phyloP scores from a whole-genome alignment of 2,113 vertebrate genomes.

The Nyctereutes procyonoides region DNA sequence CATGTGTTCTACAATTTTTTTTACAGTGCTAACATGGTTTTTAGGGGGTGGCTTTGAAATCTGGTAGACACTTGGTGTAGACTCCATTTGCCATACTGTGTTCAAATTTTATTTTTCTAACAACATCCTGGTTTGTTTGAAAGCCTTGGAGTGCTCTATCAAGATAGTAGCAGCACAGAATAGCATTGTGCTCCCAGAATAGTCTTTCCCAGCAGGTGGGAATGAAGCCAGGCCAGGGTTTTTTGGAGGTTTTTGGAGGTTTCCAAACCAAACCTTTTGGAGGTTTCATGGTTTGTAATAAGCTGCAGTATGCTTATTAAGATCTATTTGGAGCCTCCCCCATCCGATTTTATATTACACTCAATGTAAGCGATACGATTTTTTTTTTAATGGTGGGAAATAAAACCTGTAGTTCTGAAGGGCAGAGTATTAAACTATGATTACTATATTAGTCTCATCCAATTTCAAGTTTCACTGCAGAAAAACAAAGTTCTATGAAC shows the following conservation, averaged over 20 bases:
- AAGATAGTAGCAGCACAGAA: neutral
- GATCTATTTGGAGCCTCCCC: neutral
- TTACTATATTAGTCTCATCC: conserved; percentile 31
- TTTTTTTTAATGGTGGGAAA: neutral
- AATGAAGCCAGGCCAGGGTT: neutral
- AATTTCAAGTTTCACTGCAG: conserved; percentile 47
- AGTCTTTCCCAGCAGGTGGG: neutral
- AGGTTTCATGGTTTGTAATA: neutral
- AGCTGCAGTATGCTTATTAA: neutral
- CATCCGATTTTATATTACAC: neutral
- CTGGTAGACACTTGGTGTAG: neutral
- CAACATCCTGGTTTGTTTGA: neutral
- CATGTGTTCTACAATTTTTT: neutral
- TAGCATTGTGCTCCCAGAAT: neutral
- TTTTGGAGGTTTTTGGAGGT: neutral
- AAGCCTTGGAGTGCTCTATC: neutral
- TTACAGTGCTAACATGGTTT: neutral
- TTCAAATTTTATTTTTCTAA: conserved; percentile 5
- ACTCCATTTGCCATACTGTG: neutral
- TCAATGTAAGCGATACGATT: neutral
- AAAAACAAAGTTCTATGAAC: conserved; percentile 48
- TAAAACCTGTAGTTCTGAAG: neutral
- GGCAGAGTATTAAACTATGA: neutral
- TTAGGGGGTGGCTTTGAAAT: neutral
- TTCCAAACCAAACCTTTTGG: neutral